Percentiles rank a stretch among this genome's conserved stretches.
These are phyloP conservation scores for Microctonus hyperodae DNA, from an alignment of 2,888 invertebrate species.

Conservation along the genomic window DNA sequence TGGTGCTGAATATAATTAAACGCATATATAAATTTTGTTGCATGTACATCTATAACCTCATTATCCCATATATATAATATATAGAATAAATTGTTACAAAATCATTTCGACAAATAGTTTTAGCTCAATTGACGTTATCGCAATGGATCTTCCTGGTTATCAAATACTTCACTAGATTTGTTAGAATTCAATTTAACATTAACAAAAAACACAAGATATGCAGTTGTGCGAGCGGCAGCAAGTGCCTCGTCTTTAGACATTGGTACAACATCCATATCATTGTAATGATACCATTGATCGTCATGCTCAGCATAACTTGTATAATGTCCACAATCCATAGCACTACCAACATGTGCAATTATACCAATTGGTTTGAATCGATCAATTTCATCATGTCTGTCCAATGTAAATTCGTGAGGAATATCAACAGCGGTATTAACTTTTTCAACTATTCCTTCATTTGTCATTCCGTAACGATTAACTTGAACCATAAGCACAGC, in stretches of 20 bases:
- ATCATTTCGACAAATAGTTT: background rate
- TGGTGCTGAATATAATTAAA: background rate
- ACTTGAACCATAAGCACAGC: constrained; percentile 52
- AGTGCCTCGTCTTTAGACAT: constrained; percentile 50
- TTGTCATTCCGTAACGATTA: constrained; percentile 51
- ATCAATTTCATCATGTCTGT: constrained; percentile 29
- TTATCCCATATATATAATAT: background rate
- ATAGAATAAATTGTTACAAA: background rate
- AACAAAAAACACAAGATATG: constrained; percentile 53
- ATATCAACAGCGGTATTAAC: constrained; percentile 50
- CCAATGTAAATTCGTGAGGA: constrained; percentile 41
- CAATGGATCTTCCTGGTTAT: background rate
- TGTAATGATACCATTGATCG: constrained; percentile 53
- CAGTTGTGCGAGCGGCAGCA: constrained; percentile 49
- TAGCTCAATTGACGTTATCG: background rate
- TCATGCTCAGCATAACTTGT: constrained; percentile 53
- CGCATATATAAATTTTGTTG: background rate
- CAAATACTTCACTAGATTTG: background rate
- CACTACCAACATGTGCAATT: constrained; percentile 53
- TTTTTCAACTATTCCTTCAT: constrained; percentile 49
- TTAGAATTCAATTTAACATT: constrained; percentile 34
- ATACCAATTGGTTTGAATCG: constrained; percentile 50
- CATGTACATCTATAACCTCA: background rate
- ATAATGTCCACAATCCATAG: constrained; percentile 56
- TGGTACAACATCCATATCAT: constrained; percentile 50